Conservation (phyloP, 2,888 invertebrate species). For the Nematopogon swammerdamellus region DNA sequence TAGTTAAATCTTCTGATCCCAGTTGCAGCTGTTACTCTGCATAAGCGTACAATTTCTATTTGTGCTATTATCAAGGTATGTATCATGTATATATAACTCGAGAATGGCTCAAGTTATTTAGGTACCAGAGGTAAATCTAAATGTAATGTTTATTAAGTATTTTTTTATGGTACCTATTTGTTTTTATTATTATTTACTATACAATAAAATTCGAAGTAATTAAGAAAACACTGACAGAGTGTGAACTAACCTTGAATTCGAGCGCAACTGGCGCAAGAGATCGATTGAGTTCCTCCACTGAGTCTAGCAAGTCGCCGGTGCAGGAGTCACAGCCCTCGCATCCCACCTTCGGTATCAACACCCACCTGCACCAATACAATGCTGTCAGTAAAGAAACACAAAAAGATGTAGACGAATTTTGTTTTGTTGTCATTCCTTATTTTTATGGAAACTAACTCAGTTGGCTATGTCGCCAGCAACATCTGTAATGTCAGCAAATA, state of each 20-base stretch:
- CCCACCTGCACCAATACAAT: slow-evolving; percentile 64
- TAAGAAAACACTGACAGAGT: slow-evolving; percentile 8
- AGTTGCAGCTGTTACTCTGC: too few relatives aligned
- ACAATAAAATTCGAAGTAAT: neutral
- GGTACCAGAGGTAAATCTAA: too few relatives aligned
- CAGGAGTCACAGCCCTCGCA: slow-evolving; percentile 93
- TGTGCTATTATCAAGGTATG: too few relatives aligned
- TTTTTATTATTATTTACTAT: neutral
- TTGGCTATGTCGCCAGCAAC: too few relatives aligned
- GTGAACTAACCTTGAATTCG: slow-evolving; percentile 70
- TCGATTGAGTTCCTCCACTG: slow-evolving; percentile 70
- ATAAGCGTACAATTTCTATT: too few relatives aligned
- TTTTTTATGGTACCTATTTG: neutral
- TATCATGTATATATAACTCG: too few relatives aligned
- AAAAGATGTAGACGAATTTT: neutral
- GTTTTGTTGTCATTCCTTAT: too few relatives aligned
- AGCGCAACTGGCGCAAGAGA: slow-evolving; percentile 69
- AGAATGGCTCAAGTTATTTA: too few relatives aligned
- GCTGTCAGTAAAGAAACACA: too few relatives aligned
- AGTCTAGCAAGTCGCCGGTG: slow-evolving; percentile 84
- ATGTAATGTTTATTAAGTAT: neutral
- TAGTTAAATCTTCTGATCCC: too few relatives aligned
- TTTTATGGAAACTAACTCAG: too few relatives aligned
- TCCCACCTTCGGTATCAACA: slow-evolving; percentile 78
- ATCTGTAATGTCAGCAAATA: too few relatives aligned